Evolutionary conservation across 2,113 vertebrate genomes (phyloP).

Genomic region (Rafetus swinhoei): DNA sequence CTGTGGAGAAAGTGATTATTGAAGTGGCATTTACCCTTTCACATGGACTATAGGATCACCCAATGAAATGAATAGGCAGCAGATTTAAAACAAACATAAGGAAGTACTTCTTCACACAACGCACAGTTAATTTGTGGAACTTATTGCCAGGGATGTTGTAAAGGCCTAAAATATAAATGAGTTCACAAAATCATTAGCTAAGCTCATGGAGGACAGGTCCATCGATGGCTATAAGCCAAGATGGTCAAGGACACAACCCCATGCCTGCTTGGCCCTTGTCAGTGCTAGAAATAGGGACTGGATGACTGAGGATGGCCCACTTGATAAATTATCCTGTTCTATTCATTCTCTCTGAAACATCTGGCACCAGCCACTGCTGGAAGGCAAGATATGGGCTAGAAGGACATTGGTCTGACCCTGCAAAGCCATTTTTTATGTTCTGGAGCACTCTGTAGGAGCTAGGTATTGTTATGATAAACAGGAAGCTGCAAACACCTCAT

Average conservation of each 20-base stretch:
- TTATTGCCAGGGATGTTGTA: neutral
- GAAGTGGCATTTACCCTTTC: no score
- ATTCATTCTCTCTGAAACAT: neutral
- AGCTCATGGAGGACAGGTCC: neutral
- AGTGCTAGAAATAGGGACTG: no score
- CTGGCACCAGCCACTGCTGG: neutral
- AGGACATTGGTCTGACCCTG: neutral
- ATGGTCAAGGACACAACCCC: neutral
- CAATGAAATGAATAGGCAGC: neutral
- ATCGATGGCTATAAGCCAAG: neutral
- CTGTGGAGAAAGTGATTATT: no score
- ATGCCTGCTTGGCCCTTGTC: neutral
- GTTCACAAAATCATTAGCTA: neutral
- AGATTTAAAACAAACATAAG: neutral
- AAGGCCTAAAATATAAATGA: neutral
- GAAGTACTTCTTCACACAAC: no score
- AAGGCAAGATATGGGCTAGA: neutral
- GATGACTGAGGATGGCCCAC: neutral
- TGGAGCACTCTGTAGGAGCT: neutral
- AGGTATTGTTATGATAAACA: neutral
- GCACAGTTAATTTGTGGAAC: neutral
- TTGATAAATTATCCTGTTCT: neutral
- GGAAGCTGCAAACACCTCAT: neutral
- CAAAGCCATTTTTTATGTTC: neutral
- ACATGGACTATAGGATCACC: neutral